These are phyloP conservation scores for Bubo bubo DNA, from an alignment of 2,113 vertebrate species.

Conservation along the genomic window DNA sequence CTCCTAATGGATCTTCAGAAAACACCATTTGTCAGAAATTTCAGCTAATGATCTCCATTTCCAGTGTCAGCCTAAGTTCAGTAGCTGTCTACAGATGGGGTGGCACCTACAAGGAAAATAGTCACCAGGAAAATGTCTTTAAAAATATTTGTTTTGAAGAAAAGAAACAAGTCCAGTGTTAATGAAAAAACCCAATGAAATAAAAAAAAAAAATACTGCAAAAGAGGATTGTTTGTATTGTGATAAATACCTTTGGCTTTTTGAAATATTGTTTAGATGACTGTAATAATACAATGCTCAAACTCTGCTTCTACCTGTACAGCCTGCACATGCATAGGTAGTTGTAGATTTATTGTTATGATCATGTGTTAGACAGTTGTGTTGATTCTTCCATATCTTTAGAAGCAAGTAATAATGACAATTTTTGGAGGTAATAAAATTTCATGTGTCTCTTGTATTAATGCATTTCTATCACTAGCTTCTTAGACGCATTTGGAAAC, in stretches of 20 bases:
- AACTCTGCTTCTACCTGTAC: not conserved
- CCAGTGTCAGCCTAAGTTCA: not conserved
- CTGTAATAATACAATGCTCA: not conserved
- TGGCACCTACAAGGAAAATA: not conserved
- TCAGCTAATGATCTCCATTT: not conserved
- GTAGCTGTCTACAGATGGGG: not conserved
- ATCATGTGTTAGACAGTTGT: slow-evolving; percentile 78
- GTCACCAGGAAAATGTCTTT: not conserved
- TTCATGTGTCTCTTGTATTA: slow-evolving; percentile 43
- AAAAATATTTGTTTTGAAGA: not conserved
- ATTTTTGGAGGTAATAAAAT: slow-evolving; percentile 81
- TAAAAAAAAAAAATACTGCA: not conserved
- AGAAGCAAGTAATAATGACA: slow-evolving; percentile 69
- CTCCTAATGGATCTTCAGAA: not conserved
- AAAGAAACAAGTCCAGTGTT: not conserved
- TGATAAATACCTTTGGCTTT: not conserved
- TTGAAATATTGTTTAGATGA: not conserved
- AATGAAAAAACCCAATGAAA: not conserved
- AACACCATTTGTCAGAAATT: not conserved
- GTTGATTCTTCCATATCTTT: slow-evolving; percentile 75
- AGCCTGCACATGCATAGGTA: not conserved
- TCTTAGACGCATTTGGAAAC: slow-evolving; percentile 90
- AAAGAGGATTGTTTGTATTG: not conserved
- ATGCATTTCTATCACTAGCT: slow-evolving; percentile 72
- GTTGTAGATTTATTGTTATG: not conserved